Base-by-base conservation (phyloP, 1,140 invertebrate species). In the Teleogryllus occipitalis region DNA sequence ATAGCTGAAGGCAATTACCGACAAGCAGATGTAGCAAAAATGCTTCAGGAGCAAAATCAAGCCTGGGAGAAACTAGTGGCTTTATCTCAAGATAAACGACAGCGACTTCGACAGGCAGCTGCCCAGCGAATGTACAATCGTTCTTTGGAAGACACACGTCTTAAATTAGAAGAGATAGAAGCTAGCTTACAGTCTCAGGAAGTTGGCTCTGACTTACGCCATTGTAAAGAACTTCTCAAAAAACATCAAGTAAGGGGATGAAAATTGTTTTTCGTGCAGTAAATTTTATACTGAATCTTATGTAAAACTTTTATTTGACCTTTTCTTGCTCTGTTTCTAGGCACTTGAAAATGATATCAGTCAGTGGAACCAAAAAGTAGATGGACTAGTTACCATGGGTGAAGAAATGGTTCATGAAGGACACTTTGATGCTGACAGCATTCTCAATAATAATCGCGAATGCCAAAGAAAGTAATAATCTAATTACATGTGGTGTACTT, bases 381-480 rank as follows among this genome's bases (percentile, higher is more conserved):
- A 90, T 46, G 93, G 95, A 82, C 87, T 97, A 18, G 90, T 92
- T 0, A 88, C 89, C n/a, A 89, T 92, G 80, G 97, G 96, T 15
- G 90, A 95, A 81, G 93, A 97, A 84, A 94, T 99, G 92, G 95
- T 93, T 4, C 92, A 96, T 54, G 94, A 96, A 81, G 96, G 95
- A 22, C 97, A 99, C 87, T 98, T 98, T 86, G 96, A 98, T 88
- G 93, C 94, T 5, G 91, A 90, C 14, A 93, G 94, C 82, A 98
- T 99, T 81, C 87, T 93, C 81, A 90, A 93, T 77, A 91, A 93
- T 81, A 94, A 94, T 82, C 89, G 93, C 82, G 90, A 91, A 27
- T 91, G 96, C 82, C 91, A 94, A 84, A 88, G 90, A 76, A 92
- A 91, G 88, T 88, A 82, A 82, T 85, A 82, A 14, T 76, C 21